Evolutionary conservation across 1,140 invertebrate species (phyloP).

Genomic region (Pectinophora gossypiella): DNA sequence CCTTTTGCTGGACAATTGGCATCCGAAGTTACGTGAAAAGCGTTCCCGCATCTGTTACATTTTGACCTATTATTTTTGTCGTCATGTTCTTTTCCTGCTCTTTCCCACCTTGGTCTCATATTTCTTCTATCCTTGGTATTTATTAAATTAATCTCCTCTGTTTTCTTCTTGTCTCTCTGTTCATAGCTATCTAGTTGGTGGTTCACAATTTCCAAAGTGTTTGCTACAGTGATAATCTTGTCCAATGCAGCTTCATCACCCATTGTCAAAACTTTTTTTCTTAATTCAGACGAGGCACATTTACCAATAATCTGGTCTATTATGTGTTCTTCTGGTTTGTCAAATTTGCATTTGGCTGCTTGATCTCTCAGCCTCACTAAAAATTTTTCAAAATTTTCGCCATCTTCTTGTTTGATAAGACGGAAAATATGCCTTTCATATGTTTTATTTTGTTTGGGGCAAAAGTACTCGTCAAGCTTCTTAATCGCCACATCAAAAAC

Average conservation of each 20-base stretch:
- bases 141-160: neutral
- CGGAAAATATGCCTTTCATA: constrained; percentile 4
- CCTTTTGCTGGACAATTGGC: constrained; percentile 3
- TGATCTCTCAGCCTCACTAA: constrained; percentile 1
- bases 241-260: constrained; percentile 5
- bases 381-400: constrained; percentile 11
- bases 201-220: constrained; percentile 4
- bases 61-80: neutral
- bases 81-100: too few relatives aligned
- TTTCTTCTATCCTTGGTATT: neutral
- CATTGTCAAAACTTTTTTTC: constrained; percentile 10
- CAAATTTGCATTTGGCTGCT: neutral
- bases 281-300: constrained; percentile 3
- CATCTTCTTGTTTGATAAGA: constrained; percentile 2
- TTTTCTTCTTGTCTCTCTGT: neutral
- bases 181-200: constrained; percentile 3
- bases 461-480: constrained; percentile 27
- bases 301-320: constrained; percentile 9
- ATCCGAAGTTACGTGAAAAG: neutral
- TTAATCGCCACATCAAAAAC: constrained; percentile 24
- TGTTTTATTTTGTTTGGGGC: constrained; percentile 17
- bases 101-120: too few relatives aligned
- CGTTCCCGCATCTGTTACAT: constrained; percentile 2
- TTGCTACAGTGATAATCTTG: constrained; percentile 6
- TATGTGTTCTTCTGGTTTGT: constrained; percentile 1